Conservation (phyloP, 2,797 vertebrate species). For the Garrulus glandarius region DNA sequence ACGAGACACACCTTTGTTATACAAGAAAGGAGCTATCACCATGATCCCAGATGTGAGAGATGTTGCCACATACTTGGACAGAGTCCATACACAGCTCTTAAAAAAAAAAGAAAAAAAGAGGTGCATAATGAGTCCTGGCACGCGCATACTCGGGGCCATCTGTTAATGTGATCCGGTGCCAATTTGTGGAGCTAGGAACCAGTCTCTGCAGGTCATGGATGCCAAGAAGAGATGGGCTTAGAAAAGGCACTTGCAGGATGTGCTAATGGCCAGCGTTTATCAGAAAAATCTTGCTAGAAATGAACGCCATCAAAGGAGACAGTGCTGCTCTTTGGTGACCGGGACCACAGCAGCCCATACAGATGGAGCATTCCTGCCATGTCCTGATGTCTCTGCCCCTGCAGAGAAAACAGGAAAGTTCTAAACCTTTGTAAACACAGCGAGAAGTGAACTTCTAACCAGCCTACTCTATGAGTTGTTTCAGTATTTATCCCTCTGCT, state of each 20-base stretch:
- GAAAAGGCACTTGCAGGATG: not conserved
- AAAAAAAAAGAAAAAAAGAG: not conserved
- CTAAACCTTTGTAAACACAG: not conserved
- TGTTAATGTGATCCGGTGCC: slow-evolving; percentile 7
- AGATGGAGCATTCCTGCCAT: not conserved
- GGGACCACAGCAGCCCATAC: not conserved
- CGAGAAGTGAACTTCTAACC: not conserved
- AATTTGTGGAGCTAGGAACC: not conserved
- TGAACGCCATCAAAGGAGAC: not conserved
- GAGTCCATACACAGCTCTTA: not conserved
- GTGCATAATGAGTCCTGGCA: slow-evolving; percentile 17
- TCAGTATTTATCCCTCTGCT: not conserved
- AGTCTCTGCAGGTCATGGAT: not conserved
- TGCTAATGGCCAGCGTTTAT: slow-evolving; percentile 2
- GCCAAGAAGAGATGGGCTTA: not conserved
- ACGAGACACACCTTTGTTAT: not conserved
- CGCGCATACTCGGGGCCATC: not conserved
- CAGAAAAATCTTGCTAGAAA: not conserved
- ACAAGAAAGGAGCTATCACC: not conserved
- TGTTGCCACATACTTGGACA: not conserved
- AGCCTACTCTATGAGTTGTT: not conserved
- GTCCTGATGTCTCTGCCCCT: not conserved
- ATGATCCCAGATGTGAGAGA: not conserved
- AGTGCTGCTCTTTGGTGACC: not conserved
- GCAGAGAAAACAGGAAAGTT: not conserved